Evolutionary conservation across 2,797 vertebrate genomes (phyloP).

Genomic region (Pipistrellus nathusii): DNA sequence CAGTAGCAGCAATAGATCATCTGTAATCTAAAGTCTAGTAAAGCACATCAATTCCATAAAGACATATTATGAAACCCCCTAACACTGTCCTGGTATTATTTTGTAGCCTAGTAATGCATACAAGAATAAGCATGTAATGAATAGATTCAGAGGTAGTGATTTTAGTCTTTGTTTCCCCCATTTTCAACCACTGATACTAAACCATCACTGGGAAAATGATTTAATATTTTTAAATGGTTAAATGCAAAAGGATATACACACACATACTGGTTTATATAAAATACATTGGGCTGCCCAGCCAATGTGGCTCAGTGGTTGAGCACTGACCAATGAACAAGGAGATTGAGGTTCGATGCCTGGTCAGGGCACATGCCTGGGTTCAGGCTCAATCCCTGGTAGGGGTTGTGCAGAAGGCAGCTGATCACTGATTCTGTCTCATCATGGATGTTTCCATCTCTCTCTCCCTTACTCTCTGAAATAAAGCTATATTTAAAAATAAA

Average conservation of each 20-base stretch:
- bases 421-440: too few relatives aligned
- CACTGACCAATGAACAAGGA: too few relatives aligned
- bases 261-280: not conserved
- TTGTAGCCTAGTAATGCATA: not conserved
- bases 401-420: too few relatives aligned
- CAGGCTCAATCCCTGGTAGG: too few relatives aligned
- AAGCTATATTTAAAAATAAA: not conserved
- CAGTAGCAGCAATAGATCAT: slow-evolving; percentile 28
- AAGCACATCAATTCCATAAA: slow-evolving; percentile 47
- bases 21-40: slow-evolving; percentile 77
- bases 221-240: not conserved
- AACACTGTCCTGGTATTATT: not conserved
- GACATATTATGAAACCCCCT: slow-evolving; percentile 44
- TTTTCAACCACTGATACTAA: not conserved
- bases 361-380: too few relatives aligned
- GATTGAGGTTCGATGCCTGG: too few relatives aligned
- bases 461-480: too few relatives aligned
- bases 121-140: slow-evolving; percentile 25
- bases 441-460: too few relatives aligned
- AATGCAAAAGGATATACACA: not conserved
- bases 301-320: too few relatives aligned
- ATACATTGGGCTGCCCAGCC: not conserved
- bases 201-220: not conserved
- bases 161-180: not conserved
- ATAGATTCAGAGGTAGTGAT: not conserved